Evolutionary conservation across 2,113 vertebrate genomes (phyloP).

Genomic region (Machaerirhynchus nigripectus): DNA sequence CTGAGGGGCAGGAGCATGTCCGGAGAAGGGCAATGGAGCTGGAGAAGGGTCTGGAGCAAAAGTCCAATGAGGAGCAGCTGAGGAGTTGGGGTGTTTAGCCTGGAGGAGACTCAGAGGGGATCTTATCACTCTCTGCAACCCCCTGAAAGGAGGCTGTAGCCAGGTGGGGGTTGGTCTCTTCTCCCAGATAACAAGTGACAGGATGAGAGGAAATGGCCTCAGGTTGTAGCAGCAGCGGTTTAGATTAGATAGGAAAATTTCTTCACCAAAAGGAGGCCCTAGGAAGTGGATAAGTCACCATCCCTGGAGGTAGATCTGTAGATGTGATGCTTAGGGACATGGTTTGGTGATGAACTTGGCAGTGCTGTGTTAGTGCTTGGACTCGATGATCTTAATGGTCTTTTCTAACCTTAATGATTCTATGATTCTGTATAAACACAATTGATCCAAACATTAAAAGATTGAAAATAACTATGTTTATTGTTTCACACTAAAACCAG

Average conservation of each 20-base stretch:
- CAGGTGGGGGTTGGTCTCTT: background rate
- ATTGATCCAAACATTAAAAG: background rate
- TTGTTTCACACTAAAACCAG: background rate
- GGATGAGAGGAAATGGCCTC: background rate
- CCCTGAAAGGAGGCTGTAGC: background rate
- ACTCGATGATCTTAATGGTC: background rate
- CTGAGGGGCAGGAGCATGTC: background rate
- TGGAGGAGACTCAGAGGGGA: background rate
- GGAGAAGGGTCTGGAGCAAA: background rate
- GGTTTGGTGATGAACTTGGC: background rate
- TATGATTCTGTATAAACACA: background rate
- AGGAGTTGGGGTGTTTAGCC: background rate
- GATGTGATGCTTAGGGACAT: background rate
- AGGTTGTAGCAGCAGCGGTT: background rate
- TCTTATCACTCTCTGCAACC: accelerated
- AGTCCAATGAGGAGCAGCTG: background rate
- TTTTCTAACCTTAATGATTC: background rate
- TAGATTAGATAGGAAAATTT: background rate
- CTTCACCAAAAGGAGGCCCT: background rate
- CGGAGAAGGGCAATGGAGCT: background rate
- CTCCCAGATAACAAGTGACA: too few relatives aligned
- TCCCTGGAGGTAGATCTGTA: background rate
- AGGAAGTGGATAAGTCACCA: background rate
- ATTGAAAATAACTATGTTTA: background rate
- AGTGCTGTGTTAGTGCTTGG: background rate